phyloP scores from a whole-genome alignment of 2,113 vertebrate species.

The Embiotoca jacksoni region DNA sequence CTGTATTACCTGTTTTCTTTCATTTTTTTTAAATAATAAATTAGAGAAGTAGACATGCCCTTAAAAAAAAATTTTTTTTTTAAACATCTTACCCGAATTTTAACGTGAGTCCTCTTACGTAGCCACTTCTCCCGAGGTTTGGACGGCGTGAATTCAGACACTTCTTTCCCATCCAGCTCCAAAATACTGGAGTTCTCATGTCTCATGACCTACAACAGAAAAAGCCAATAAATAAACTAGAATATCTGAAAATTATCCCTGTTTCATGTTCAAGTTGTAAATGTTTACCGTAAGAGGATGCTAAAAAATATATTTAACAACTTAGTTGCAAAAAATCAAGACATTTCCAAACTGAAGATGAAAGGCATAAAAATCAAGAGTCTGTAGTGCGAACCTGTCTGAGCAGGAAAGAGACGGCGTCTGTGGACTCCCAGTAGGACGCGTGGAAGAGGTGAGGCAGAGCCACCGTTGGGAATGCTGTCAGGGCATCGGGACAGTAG shows the following conservation, averaged over 20 bases:
- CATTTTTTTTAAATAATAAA: too few species aligned
- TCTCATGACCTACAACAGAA: conserved; percentile 89
- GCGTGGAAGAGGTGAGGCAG: conserved; percentile 98
- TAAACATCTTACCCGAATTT: conserved; percentile 87
- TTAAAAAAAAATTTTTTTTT: background rate
- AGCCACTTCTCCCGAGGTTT: conserved; percentile 96
- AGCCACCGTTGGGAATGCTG: conserved; percentile 94
- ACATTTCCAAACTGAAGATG: too few species aligned
- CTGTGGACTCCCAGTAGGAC: conserved; percentile 98
- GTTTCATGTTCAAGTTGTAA: too few species aligned
- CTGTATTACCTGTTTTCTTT: too few species aligned
- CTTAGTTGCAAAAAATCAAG: too few species aligned
- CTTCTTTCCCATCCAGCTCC: conserved; percentile 89
- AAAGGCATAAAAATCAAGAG: too few species aligned
- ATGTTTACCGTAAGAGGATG: too few species aligned
- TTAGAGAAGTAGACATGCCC: background rate
- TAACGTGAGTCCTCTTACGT: conserved; percentile 96
- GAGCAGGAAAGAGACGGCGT: conserved; percentile 95
- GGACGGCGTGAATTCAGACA: conserved; percentile 87
- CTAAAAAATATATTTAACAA: too few species aligned
- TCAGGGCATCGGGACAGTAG: conserved; percentile 95
- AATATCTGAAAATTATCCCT: background rate
- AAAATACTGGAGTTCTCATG: conserved; percentile 90
- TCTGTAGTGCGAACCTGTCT: conserved; percentile 83
- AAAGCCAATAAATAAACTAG: background rate